These are phyloP conservation scores for Nomada hirtipes DNA, from an alignment of 2,888 invertebrate genomes.

Conservation along the genomic window DNA sequence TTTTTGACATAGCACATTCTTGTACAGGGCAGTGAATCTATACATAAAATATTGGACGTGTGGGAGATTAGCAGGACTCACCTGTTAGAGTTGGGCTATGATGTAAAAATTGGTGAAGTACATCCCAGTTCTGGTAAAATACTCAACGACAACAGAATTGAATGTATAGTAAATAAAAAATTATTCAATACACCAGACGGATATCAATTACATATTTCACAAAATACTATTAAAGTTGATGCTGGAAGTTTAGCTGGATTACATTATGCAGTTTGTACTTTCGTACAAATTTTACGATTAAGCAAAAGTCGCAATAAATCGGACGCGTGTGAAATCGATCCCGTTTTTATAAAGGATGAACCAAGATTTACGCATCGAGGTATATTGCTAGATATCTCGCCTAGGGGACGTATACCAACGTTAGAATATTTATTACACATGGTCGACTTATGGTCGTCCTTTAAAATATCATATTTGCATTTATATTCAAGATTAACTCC, in stretches of 20 bases:
- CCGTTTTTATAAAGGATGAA: slow-evolving; percentile 86
- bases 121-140: slow-evolving; percentile 82
- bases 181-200: slow-evolving; percentile 84
- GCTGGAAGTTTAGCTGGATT: slow-evolving; percentile 86
- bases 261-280: slow-evolving; percentile 86
- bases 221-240: slow-evolving; percentile 85
- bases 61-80: slow-evolving; percentile 85
- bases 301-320: slow-evolving; percentile 79
- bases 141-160: slow-evolving; percentile 83
- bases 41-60: slow-evolving; percentile 84
- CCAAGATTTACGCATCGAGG: slow-evolving; percentile 86
- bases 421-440: slow-evolving; percentile 85
- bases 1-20: slow-evolving; percentile 21
- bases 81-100: slow-evolving; percentile 84
- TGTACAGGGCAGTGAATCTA: slow-evolving; percentile 80
- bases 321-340: slow-evolving; percentile 80
- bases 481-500: slow-evolving; percentile 84
- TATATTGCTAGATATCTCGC: slow-evolving; percentile 86
- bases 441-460: slow-evolving; percentile 85
- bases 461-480: slow-evolving; percentile 86
- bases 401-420: slow-evolving; percentile 86
- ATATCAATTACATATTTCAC: slow-evolving; percentile 85
- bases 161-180: slow-evolving; percentile 85
- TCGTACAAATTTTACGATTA: slow-evolving; percentile 86
- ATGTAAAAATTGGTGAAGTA: slow-evolving; percentile 84